These are phyloP conservation scores for Caenorhabditis wallacei DNA, from an alignment of 2,888 invertebrate genomes.

Conservation along the genomic window DNA sequence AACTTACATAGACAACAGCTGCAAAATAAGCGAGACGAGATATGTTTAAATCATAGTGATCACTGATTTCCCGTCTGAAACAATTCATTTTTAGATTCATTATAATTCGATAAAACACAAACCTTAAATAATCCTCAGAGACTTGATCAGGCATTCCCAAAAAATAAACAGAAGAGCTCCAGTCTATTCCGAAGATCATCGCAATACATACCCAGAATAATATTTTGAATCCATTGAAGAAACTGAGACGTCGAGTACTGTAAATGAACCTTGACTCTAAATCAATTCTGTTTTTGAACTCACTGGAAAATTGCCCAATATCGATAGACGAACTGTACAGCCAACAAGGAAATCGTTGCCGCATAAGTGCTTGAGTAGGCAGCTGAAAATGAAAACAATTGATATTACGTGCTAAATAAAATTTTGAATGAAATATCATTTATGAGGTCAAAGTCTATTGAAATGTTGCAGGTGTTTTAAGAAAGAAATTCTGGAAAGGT, in stretches of 20 bases:
- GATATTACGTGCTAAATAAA: slow-evolving; percentile 2
- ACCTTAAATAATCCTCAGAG: slow-evolving; percentile 56
- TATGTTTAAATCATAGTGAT: slow-evolving; percentile 46
- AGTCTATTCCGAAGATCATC: slow-evolving; percentile 54
- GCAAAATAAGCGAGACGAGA: slow-evolving; percentile 55
- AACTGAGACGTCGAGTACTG: slow-evolving; percentile 36
- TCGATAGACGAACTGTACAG: slow-evolving; percentile 53
- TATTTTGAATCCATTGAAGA: slow-evolving; percentile 45
- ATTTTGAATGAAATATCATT: slow-evolving; percentile 3
- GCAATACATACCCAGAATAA: slow-evolving; percentile 45
- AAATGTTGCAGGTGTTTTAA: slow-evolving; percentile 16
- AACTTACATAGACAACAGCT: slow-evolving; percentile 56
- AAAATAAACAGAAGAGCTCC: slow-evolving; percentile 59
- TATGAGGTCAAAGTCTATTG: slow-evolving; percentile 1
- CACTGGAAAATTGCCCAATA: slow-evolving; percentile 62
- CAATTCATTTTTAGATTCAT: not conserved
- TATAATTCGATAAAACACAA: not conserved
- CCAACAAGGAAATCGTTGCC: slow-evolving; percentile 55
- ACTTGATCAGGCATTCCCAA: slow-evolving; percentile 47
- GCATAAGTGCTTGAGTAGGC: slow-evolving; percentile 61
- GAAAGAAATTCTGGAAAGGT: not conserved
- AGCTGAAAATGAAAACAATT: slow-evolving; percentile 19
- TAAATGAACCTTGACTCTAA: not conserved
- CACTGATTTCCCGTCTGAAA: slow-evolving; percentile 40
- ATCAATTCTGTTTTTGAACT: not conserved